These are phyloP conservation scores for Gryllus longicercus DNA, from an alignment of 2,888 invertebrate species.

Conservation along the genomic window DNA sequence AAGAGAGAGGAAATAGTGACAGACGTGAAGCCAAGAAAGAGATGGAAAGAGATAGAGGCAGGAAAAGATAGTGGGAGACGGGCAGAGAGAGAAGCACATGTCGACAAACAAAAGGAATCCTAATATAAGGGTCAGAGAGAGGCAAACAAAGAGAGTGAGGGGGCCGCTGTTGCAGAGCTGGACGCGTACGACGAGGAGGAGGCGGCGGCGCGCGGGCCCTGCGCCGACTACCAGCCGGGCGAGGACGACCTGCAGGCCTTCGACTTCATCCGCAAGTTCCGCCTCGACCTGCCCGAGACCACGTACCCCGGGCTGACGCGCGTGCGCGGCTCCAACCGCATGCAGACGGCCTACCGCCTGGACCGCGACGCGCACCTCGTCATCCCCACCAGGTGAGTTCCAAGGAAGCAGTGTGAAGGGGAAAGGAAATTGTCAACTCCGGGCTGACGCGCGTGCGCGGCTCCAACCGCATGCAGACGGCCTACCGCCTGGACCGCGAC, in stretches of 20 bases:
- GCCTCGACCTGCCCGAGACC: slow-evolving; percentile 60
- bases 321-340: slow-evolving; percentile 69
- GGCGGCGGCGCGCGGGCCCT: slow-evolving; percentile 48
- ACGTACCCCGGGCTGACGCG: slow-evolving; percentile 63
- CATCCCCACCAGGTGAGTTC: slow-evolving; percentile 63
- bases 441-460: slow-evolving; percentile 70
- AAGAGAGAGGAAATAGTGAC: no score
- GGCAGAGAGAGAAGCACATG: no score
- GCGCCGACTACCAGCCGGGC: slow-evolving; percentile 59
- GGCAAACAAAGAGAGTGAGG: no score
- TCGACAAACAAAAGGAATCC: no score
- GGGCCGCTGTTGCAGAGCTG: neutral
- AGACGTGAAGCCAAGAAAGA: no score
- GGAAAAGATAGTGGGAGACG: no score
- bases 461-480: slow-evolving; percentile 72
- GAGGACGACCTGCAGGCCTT: slow-evolving; percentile 77
- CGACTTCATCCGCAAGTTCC: slow-evolving; percentile 76
- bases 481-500: slow-evolving; percentile 70
- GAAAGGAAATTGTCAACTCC: no score
- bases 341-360: slow-evolving; percentile 78
- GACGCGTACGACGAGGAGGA: slow-evolving; percentile 6
- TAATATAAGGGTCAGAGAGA: no score
- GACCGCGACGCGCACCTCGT: slow-evolving; percentile 70
- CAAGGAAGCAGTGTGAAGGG: no score
- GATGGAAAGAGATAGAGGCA: no score